These are phyloP conservation scores for Oxycera nigricornis DNA, from an alignment of 2,888 invertebrate species.

Conservation along the genomic window DNA sequence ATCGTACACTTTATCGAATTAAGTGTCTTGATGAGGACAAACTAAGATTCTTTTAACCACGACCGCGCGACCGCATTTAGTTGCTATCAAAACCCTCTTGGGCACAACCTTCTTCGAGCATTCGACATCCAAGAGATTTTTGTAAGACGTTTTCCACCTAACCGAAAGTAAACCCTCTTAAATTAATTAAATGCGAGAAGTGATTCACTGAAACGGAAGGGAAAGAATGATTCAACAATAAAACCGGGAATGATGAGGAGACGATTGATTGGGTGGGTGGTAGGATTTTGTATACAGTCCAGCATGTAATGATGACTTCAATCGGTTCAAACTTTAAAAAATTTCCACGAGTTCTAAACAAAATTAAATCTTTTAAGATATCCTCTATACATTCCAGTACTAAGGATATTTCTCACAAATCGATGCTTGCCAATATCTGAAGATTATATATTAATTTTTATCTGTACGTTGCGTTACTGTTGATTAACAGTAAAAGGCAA, in stretches of 20 bases:
- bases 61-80: neutral
- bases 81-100: neutral
- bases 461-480: no score
- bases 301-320: neutral
- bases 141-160: slow-evolving; percentile 30
- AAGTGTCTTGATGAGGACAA: slow-evolving; percentile 18
- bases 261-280: neutral
- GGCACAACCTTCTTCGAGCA: neutral
- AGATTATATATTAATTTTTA: no score
- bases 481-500: no score
- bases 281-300: neutral
- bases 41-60: neutral
- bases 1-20: slow-evolving; percentile 26
- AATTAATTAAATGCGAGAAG: slow-evolving; percentile 24
- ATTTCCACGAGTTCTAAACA: no score
- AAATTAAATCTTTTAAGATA: no score
- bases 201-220: slow-evolving; percentile 11
- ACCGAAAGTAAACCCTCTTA: slow-evolving; percentile 23
- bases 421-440: no score
- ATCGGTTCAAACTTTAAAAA: no score
- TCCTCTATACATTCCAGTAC: no score
- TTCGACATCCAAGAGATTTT: neutral
- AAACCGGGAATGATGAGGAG: no score
- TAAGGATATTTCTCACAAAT: no score
- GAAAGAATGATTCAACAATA: no score